Base-by-base conservation (phyloP, 2,888 invertebrate species). In the Drosophila imparisetae region DNA sequence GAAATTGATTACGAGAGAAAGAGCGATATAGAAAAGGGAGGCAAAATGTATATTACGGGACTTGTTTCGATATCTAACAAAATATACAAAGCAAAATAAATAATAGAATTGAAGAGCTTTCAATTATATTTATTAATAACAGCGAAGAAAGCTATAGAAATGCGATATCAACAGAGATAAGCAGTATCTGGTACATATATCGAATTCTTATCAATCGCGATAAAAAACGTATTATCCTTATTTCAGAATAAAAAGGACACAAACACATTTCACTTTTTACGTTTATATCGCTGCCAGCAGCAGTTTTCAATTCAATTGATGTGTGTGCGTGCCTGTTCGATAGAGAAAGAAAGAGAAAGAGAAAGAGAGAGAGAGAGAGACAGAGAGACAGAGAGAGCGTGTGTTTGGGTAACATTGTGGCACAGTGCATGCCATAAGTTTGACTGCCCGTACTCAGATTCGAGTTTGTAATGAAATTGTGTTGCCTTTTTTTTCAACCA, bases 271-370 rank as follows among this genome's bases (percentile, higher is more conserved):
- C 36, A 53, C 15, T 52, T 50, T 60, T 50, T 49, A 27, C 59
- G 52, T 55, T 40, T 49, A 50, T 71, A 30, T 40, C 58, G 55
- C 61, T 71, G 75, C 72, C 75, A 66, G 49, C 27, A 78, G 72
- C 77, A 66, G 79, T 73, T 81, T 86, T 79, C 81, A 73, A 85
- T 83, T 81, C 59, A 75, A 85, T 83, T 78, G 81, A 74, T 72
- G 76, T 68, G 59, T 50, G 65, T 34, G 38, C 53, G 55, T 52
- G n/a, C 66, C 55, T 50, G 45, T 45, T 30, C 27, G 34, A 24
- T 8, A 24, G 24, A 45, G 8, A 24, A 15, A 45, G 24, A 4
- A 1, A 1, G 7, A 15, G 1, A 4, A 4, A 13, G 40, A 21
- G 1, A 15, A 15, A 15, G 7, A 15, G 7, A 21, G 21, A 13